Base-by-base conservation (phyloP, 1,140 invertebrate species). In the Rhyzopertha dominica region DNA sequence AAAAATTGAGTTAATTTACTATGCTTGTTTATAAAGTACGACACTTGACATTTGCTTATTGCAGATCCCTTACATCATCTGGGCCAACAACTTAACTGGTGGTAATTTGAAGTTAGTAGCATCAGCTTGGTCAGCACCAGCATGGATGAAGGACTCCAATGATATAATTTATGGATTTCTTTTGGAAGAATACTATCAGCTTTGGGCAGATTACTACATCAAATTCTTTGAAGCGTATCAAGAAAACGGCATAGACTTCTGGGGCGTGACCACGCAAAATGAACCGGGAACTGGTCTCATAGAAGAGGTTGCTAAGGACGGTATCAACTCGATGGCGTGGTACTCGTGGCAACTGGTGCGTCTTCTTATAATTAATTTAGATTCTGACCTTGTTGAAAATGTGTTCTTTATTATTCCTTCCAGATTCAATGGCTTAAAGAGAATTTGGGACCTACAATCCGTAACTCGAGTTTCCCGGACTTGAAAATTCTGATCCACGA, bases 141-240 rank as follows among this genome's bases (percentile, higher is more conserved):
- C 72, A 5, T 97, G 92, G 92, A 96, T 97, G 92, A 97, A 96
- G 70, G 85, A 80, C 0, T 85, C 81, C 0, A 90, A 87, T 56
- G 71, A 83, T 19, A 67, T 66, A 38, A 77, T 74, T 56, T 70
- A 68, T 7, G 78, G 78, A 10, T 62, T 61, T 23, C 61, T 96
- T 1, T 78, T 79, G 50, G 64, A 69, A 19, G 29, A 41, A 17
- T 35, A 47, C 24, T 62, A 53, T 30, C 51, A 59, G 28, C 76
- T 86, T 0, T 96, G 93, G 93, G 61, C 60, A n/a, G 26, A 61
- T 34, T 63, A 63, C 42, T 54, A 51, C 48, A 17, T 58, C 1
- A 69, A 67, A 47, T 69, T 70, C 50, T 53, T 70, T 18, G 56
- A 68, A 29, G 54, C 35, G 3, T 70, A 70, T 31, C 36, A 49